Evolutionary conservation across 2,113 vertebrate species (phyloP).

Genomic region (Murina feae): DNA sequence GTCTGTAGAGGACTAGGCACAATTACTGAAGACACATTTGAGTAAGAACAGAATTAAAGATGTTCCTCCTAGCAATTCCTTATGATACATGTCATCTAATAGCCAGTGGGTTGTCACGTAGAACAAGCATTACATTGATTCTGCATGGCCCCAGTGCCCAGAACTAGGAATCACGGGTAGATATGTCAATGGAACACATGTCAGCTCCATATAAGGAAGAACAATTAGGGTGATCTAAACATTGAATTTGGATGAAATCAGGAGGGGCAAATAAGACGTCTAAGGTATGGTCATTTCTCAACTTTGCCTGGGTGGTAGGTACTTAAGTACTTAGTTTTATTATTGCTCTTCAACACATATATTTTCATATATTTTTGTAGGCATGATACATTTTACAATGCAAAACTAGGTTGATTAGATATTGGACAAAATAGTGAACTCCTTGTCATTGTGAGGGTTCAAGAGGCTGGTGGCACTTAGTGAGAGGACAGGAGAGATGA

Average conservation of each 20-base stretch:
- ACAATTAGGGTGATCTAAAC: background rate
- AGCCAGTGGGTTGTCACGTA: background rate
- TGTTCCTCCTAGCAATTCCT: background rate
- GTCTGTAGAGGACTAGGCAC: background rate
- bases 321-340: background rate
- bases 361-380: background rate
- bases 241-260: background rate
- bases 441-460: background rate
- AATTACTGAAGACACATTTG: background rate
- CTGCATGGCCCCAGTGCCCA: background rate
- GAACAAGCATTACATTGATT: background rate
- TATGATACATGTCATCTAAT: background rate
- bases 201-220: background rate
- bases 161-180: background rate
- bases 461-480: background rate
- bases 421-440: background rate
- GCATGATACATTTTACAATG: background rate
- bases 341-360: background rate
- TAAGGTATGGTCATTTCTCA: background rate
- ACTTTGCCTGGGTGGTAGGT: background rate
- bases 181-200: background rate
- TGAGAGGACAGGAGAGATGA: background rate
- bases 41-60: slow-evolving; percentile 6
- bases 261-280: background rate
- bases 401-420: background rate